Conservation (phyloP, 2,888 invertebrate genomes). For the Scrobipalpa costella region DNA sequence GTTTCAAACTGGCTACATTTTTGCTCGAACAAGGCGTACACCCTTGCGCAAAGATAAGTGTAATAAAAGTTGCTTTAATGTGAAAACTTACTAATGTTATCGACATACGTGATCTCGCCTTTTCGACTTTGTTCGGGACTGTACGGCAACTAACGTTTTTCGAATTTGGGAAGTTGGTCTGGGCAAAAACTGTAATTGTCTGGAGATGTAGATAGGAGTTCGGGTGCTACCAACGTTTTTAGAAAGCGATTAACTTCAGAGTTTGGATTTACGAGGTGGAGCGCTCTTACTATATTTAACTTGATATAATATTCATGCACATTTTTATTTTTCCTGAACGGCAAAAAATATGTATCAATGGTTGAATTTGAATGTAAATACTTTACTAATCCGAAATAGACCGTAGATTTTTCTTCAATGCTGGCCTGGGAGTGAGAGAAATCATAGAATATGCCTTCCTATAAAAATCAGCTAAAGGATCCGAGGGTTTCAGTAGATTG, state of each 20-base stretch:
- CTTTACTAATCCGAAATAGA: no score
- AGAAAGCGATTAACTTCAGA: conserved; percentile 22
- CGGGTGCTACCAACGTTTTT: conserved; percentile 30
- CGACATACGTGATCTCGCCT: conserved; percentile 77
- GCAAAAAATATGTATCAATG: no score
- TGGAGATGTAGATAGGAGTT: conserved; percentile 38
- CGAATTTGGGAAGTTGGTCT: conserved; percentile 48
- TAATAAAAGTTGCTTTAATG: conserved; percentile 79
- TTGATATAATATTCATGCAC: no score
- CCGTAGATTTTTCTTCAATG: no score
- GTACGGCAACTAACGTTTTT: conserved; percentile 61
- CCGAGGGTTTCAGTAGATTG: no score
- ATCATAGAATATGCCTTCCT: no score
- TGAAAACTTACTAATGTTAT: conserved; percentile 79
- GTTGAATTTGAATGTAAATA: no score
- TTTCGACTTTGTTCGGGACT: conserved; percentile 56
- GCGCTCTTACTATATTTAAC: neutral
- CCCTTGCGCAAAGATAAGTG: conserved; percentile 69
- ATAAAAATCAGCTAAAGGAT: no score
- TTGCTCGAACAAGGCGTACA: conserved; percentile 53
- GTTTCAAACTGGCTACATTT: conserved; percentile 50
- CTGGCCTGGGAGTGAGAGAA: no score
- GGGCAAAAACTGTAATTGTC: conserved; percentile 56
- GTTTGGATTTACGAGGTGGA: conserved; percentile 28
- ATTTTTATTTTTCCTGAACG: no score